Conservation (phyloP, 2,797 vertebrate species). For the Pangasius krempfi region DNA sequence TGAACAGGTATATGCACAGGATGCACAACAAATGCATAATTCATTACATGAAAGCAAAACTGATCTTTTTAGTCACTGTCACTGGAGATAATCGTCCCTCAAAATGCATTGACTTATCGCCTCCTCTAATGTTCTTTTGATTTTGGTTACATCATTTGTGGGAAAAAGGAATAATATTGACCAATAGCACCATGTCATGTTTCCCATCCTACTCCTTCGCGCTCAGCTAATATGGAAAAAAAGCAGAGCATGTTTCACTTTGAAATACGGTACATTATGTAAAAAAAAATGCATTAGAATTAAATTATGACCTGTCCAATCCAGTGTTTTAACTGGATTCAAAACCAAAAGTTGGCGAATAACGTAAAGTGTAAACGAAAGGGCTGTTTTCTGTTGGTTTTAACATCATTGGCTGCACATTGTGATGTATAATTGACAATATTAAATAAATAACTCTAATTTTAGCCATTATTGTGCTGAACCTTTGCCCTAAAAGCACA, state of each 20-base stretch:
- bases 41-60: neutral
- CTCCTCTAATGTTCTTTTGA: neutral
- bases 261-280: neutral
- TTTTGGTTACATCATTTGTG: neutral
- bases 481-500: neutral
- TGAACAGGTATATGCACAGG: neutral
- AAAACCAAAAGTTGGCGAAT: neutral
- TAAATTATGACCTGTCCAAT: neutral
- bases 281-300: neutral
- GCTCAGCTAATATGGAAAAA: neutral
- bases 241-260: neutral
- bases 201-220: neutral
- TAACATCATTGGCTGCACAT: neutral
- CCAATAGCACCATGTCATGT: neutral
- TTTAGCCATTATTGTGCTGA: neutral
- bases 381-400: neutral
- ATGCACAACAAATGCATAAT: neutral
- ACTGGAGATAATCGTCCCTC: neutral
- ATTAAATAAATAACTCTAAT: neutral
- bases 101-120: neutral
- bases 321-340: no score
- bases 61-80: neutral
- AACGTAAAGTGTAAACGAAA: neutral
- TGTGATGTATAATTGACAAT: neutral
- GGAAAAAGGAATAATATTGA: neutral